Evolutionary conservation across 1,140 invertebrate genomes (phyloP).

Genomic region (Potamilus streckersoni): DNA sequence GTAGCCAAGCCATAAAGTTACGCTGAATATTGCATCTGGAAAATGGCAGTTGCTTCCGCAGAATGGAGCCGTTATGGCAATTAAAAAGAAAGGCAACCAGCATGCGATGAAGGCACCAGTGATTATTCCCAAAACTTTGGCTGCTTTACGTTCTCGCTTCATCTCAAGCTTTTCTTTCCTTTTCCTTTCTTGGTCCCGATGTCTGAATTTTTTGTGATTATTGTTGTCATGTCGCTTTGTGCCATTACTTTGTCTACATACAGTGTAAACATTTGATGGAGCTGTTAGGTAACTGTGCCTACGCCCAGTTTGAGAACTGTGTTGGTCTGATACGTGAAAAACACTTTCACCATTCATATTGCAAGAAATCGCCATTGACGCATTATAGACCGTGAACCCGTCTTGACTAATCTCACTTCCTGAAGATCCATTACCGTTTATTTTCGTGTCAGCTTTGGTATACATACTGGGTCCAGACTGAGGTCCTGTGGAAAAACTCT

Average conservation of each 20-base stretch:
- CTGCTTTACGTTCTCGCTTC: slow-evolving; percentile 69
- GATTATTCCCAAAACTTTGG: slow-evolving; percentile 69
- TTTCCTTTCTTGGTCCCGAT: slow-evolving; percentile 48
- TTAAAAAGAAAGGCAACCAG: slow-evolving; percentile 68
- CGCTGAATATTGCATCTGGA: slow-evolving; percentile 60
- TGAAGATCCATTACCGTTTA: slow-evolving; percentile 41
- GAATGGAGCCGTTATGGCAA: slow-evolving; percentile 62
- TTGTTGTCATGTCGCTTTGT: slow-evolving; percentile 37
- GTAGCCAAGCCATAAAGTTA: slow-evolving; percentile 68
- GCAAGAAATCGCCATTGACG: slow-evolving; percentile 31
- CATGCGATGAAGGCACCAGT: slow-evolving; percentile 67
- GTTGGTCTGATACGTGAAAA: slow-evolving; percentile 25
- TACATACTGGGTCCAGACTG: slow-evolving; percentile 9
- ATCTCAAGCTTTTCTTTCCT: slow-evolving; percentile 67
- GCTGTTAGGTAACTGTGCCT: background rate
- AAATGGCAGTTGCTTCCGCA: slow-evolving; percentile 48
- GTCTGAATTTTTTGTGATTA: slow-evolving; percentile 43
- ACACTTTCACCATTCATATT: slow-evolving; percentile 38
- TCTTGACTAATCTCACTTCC: slow-evolving; percentile 59
- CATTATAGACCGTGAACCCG: slow-evolving; percentile 49
- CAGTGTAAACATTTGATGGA: background rate
- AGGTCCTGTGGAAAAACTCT: slow-evolving; percentile 38
- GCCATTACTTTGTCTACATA: slow-evolving; percentile 28
- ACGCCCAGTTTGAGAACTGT: slow-evolving; percentile 4
- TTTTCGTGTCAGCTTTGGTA: slow-evolving; percentile 35